These are phyloP conservation scores for Petromus typicus DNA, from an alignment of 2,113 vertebrate species.

Conservation along the genomic window DNA sequence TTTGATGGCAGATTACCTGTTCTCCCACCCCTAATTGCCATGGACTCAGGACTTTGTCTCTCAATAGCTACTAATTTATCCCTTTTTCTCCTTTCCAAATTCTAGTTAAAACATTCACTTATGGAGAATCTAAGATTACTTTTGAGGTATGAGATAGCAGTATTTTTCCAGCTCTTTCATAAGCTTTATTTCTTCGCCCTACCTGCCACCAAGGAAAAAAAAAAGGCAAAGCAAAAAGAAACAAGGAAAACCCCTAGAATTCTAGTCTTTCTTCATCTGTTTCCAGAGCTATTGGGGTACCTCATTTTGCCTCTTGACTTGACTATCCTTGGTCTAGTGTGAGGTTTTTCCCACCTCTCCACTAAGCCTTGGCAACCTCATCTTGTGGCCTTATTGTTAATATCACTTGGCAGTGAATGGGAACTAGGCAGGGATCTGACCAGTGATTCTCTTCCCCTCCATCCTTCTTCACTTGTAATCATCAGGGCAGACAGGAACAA, in stretches of 20 bases:
- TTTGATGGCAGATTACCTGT: background rate
- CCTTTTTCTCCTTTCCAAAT: slow-evolving; percentile 41
- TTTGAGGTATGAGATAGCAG: slow-evolving; percentile 66
- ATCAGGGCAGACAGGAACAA: slow-evolving; percentile 41
- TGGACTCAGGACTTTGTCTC: slow-evolving; percentile 71
- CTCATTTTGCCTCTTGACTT: slow-evolving; percentile 64
- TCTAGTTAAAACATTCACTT: slow-evolving; percentile 52
- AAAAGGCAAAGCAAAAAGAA: background rate
- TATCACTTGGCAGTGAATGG: background rate
- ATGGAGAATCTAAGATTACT: slow-evolving; percentile 2
- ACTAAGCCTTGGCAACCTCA: slow-evolving; percentile 37
- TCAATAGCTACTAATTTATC: slow-evolving; percentile 61
- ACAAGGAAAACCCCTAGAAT: slow-evolving; percentile 43
- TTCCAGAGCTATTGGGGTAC: slow-evolving; percentile 65
- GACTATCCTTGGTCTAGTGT: slow-evolving; percentile 44
- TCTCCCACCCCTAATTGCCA: background rate
- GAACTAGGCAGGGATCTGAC: background rate
- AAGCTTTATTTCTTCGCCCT: slow-evolving; percentile 57
- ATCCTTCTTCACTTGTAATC: background rate
- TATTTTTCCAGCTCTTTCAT: slow-evolving; percentile 53
- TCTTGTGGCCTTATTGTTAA: slow-evolving; percentile 73
- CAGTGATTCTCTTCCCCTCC: background rate
- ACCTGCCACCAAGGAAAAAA: slow-evolving; percentile 4
- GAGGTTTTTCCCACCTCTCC: slow-evolving; percentile 12
- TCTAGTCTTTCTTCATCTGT: slow-evolving; percentile 49